Conservation (phyloP, 2,888 invertebrate species). For the Pseudolycoriella hygida region DNA sequence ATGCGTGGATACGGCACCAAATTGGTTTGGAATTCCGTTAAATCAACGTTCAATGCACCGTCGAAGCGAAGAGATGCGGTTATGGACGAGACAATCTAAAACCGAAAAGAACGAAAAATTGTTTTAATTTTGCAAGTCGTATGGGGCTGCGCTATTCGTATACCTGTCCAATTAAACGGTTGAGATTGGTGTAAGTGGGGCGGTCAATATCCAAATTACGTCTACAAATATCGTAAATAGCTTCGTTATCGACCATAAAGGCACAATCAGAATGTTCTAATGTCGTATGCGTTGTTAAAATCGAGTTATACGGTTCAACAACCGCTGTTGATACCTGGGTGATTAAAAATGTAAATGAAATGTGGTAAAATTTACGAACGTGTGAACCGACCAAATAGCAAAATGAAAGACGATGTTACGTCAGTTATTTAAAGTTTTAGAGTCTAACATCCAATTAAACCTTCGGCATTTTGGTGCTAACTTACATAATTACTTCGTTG, state of each 20-base stretch:
- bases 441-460: too few species aligned
- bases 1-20: constrained; percentile 89
- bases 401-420: background rate
- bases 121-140: background rate
- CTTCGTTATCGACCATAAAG: constrained; percentile 86
- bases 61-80: constrained; percentile 85
- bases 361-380: background rate
- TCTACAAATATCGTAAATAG: constrained; percentile 75
- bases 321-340: constrained; percentile 60
- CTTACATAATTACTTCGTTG: too few species aligned
- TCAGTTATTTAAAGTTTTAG: background rate
- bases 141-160: background rate
- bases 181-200: constrained; percentile 72
- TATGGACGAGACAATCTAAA: constrained; percentile 78
- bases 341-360: constrained; percentile 8
- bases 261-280: constrained; percentile 75
- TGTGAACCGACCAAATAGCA: background rate
- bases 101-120: too few species aligned
- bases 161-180: constrained; percentile 64
- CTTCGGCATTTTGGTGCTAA: too few species aligned
- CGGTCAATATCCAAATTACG: constrained; percentile 72
- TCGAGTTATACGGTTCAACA: constrained; percentile 83
- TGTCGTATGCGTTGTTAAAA: constrained; percentile 82
- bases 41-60: constrained; percentile 81
- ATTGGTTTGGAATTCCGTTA: constrained; percentile 88